phyloP scores from a whole-genome alignment of 2,113 vertebrate species.

The Lates calcarifer region DNA sequence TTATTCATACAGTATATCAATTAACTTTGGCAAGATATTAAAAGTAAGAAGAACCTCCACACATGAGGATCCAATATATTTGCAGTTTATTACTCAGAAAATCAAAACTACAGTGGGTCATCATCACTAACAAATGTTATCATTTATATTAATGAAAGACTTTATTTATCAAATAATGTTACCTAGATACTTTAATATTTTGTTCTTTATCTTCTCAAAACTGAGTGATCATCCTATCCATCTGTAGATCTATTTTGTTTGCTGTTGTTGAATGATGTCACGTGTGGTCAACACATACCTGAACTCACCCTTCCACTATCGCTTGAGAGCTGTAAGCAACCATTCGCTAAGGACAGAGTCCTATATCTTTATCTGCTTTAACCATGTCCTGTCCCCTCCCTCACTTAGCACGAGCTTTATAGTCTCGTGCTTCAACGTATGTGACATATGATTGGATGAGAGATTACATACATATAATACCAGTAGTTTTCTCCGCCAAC shows the following conservation, averaged over 20 bases:
- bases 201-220: neutral
- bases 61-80: neutral
- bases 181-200: neutral
- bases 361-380: slow-evolving; percentile 62
- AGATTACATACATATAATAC: neutral
- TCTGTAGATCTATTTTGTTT: neutral
- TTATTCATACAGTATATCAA: neutral
- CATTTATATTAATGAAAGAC: neutral
- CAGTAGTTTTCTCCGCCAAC: neutral
- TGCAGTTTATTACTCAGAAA: neutral
- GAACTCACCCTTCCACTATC: slow-evolving; percentile 11
- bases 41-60: neutral
- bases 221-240: neutral
- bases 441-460: neutral
- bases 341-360: slow-evolving; percentile 27
- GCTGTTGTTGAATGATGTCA: slow-evolving; percentile 15
- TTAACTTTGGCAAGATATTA: neutral
- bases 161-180: neutral
- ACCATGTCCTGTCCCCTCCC: slow-evolving; percentile 60
- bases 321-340: neutral
- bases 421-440: neutral
- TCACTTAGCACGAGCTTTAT: slow-evolving; percentile 2
- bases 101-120: neutral
- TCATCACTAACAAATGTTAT: neutral
- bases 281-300: slow-evolving; percentile 13